Evolutionary conservation across 2,113 vertebrate species (phyloP).

Genomic region (Macrotus californicus): DNA sequence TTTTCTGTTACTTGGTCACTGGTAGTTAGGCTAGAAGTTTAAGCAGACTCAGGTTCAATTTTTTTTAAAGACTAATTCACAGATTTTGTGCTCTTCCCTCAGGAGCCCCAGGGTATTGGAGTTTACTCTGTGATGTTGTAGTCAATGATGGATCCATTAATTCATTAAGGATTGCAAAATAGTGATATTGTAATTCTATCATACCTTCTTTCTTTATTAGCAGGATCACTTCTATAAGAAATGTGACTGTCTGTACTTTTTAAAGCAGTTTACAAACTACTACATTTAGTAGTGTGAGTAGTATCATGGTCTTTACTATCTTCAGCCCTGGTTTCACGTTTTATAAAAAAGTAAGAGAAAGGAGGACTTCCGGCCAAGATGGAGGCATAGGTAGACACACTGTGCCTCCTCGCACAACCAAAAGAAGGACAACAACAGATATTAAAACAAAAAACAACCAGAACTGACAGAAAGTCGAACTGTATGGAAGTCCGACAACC

Average conservation of each 20-base stretch:
- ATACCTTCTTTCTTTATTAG: background rate
- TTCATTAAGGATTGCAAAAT: background rate
- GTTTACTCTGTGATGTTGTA: background rate
- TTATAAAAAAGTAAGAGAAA: background rate
- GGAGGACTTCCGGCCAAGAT: too few relatives aligned
- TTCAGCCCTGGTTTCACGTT: background rate
- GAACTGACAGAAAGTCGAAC: too few relatives aligned
- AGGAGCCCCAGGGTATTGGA: background rate
- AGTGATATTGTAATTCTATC: background rate
- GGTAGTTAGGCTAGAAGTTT: background rate
- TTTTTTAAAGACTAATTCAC: background rate
- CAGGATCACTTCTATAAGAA: background rate
- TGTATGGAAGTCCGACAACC: too few relatives aligned
- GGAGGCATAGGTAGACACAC: too few relatives aligned
- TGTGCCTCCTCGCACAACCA: too few relatives aligned
- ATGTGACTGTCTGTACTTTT: background rate
- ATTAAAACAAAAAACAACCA: too few relatives aligned
- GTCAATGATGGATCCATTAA: background rate
- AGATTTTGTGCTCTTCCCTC: background rate
- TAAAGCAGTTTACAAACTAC: background rate
- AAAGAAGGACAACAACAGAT: too few relatives aligned
- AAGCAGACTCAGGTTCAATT: background rate
- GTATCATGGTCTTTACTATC: background rate
- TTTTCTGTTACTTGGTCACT: background rate
- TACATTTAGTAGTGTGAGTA: background rate